phyloP scores from a whole-genome alignment of 2,113 vertebrate species.

The Myotis lucifugus region DNA sequence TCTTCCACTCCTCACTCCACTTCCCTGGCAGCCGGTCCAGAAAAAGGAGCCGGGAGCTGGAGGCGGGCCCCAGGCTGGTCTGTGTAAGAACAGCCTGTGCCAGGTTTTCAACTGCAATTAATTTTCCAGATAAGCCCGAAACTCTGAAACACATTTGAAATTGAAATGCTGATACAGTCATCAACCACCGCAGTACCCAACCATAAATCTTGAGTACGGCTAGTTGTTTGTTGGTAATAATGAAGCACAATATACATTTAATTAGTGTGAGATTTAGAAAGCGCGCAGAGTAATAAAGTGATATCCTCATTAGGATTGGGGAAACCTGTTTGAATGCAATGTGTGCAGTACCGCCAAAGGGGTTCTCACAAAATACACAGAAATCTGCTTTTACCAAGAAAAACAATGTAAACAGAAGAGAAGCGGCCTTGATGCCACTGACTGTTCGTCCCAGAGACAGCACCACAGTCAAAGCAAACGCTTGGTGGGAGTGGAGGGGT shows the following conservation, averaged over 20 bases:
- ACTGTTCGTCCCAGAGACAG: neutral
- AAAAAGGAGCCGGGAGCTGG: neutral
- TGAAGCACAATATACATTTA: conserved; percentile 70
- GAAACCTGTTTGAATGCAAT: conserved; percentile 53
- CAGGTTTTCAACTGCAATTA: conserved; percentile 70
- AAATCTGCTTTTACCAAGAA: conserved; percentile 32
- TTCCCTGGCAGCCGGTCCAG: conserved; percentile 16
- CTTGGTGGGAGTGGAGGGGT: neutral
- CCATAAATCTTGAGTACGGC: conserved; percentile 64
- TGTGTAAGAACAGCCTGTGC: neutral
- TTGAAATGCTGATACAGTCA: conserved; percentile 65
- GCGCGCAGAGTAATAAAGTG: conserved; percentile 67
- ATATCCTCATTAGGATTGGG: conserved; percentile 63
- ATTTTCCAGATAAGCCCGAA: conserved; percentile 71
- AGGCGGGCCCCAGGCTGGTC: neutral
- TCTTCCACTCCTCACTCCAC: neutral
- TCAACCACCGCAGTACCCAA: neutral
- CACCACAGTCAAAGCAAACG: neutral
- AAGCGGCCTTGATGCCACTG: conserved; percentile 12
- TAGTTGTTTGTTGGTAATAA: conserved; percentile 67
- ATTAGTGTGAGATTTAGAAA: conserved; percentile 75
- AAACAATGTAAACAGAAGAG: neutral
- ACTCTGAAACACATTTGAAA: conserved; percentile 56
- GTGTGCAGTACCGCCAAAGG: neutral
- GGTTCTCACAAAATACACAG: conserved; percentile 28